A percentile compares a stretch with the other conserved stretches of the same genome.
phyloP scores from a whole-genome alignment of 2,888 invertebrate species.

The Coelopa pilipes region DNA sequence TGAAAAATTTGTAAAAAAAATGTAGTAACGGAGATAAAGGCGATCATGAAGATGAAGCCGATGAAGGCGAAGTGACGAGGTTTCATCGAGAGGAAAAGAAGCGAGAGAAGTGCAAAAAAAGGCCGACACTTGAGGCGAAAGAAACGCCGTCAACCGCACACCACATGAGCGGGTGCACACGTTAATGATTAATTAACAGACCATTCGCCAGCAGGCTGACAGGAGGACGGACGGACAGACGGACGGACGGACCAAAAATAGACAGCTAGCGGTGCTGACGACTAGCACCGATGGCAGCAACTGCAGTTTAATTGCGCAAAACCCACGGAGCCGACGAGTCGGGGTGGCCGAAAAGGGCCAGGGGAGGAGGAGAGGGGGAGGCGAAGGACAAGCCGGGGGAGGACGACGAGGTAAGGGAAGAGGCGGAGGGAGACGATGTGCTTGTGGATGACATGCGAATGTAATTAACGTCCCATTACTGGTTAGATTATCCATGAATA shows the following conservation, averaged over 20 bases:
- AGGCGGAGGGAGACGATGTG: conserved; percentile 12
- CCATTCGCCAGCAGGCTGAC: neutral
- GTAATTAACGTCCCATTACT: conserved; percentile 67
- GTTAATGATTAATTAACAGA: conserved; percentile 26
- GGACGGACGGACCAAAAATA: no score
- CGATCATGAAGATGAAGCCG: no score
- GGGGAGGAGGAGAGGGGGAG: neutral
- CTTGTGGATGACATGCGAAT: conserved; percentile 54
- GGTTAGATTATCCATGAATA: conserved; percentile 67
- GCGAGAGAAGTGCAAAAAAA: no score
- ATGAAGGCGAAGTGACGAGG: no score
- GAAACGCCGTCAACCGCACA: conserved; percentile 25
- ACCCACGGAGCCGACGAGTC: neutral
- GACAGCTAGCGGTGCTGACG: conserved; percentile 23
- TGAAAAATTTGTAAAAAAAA: no score
- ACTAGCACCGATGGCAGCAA: neutral
- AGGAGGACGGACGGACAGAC: no score
- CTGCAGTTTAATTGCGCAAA: conserved; percentile 7
- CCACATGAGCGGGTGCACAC: conserved; percentile 9
- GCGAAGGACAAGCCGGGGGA: neutral
- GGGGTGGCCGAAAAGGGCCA: neutral
- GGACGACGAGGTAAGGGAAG: neutral
- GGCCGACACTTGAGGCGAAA: no score
- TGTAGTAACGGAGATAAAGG: no score
- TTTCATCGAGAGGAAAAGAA: no score